Conservation (phyloP, 2,888 invertebrate species). For the Megastigmus dorsalis region DNA sequence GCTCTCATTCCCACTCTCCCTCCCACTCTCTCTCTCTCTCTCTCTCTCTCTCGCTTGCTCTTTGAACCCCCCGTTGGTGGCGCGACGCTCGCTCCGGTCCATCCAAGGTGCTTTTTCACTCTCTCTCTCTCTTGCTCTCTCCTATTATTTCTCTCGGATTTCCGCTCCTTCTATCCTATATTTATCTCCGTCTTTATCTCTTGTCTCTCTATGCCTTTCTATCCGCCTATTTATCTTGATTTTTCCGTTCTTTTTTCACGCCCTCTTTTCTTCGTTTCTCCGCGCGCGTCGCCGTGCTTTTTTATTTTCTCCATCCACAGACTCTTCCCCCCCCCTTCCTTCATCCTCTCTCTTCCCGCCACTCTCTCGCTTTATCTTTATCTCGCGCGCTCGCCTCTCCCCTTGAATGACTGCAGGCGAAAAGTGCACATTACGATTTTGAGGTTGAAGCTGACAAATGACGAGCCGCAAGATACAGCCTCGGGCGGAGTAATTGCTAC, state of each 20-base stretch:
- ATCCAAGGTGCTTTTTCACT: slow-evolving; percentile 44
- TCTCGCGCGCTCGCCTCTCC: not conserved
- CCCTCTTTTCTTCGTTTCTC: slow-evolving; percentile 4
- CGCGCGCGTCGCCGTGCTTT: not conserved
- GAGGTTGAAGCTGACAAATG: no score
- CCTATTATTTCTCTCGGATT: slow-evolving; percentile 11
- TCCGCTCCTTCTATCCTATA: no score
- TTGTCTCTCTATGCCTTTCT: not conserved
- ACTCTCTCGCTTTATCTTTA: not conserved
- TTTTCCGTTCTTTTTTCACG: not conserved
- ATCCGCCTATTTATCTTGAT: no score
- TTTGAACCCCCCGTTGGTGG: no score
- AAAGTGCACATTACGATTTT: no score
- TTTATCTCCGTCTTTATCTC: slow-evolving; percentile 1
- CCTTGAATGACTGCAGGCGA: no score
- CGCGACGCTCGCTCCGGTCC: no score
- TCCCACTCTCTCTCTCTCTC: slow-evolving; percentile 7
- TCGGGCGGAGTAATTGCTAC: no score
- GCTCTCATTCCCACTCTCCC: slow-evolving; percentile 46
- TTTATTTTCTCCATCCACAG: slow-evolving; percentile 8
- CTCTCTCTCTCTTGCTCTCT: slow-evolving; percentile 48
- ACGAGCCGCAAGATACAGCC: no score
- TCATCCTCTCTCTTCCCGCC: not conserved
- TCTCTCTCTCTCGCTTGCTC: no score
- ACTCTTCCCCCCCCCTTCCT: no score